A percentile compares a stretch with the other conserved stretches of the same genome.
Evolutionary conservation across 2,888 invertebrate genomes (phyloP).

Genomic region (Beris chalybata): DNA sequence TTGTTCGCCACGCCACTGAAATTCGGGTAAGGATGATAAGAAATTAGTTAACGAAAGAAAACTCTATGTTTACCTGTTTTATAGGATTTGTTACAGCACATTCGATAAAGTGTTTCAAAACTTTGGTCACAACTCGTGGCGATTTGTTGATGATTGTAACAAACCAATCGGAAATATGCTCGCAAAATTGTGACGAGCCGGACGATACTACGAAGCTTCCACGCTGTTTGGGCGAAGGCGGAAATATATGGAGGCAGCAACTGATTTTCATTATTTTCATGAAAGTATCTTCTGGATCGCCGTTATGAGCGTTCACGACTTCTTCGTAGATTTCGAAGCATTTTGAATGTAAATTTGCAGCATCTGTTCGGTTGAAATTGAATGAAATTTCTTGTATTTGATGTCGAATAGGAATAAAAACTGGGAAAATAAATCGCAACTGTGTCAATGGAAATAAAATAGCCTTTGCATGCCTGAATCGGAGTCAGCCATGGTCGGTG

Average conservation of each 20-base stretch:
- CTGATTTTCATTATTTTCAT: slow-evolving; percentile 51
- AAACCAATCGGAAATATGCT: slow-evolving; percentile 55
- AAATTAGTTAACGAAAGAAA: neutral
- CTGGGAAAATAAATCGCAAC: neutral
- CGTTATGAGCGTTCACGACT: slow-evolving; percentile 52
- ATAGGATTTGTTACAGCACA: slow-evolving; percentile 50
- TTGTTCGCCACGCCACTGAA: slow-evolving; percentile 50
- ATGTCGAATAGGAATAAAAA: neutral
- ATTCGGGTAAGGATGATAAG: neutral
- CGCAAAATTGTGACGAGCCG: slow-evolving; percentile 41
- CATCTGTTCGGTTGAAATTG: slow-evolving; percentile 43
- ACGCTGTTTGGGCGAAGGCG: slow-evolving; percentile 43
- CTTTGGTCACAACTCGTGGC: slow-evolving; percentile 48
- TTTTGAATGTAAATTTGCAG: slow-evolving; percentile 48
- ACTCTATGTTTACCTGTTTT: slow-evolving; percentile 36
- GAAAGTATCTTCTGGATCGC: slow-evolving; percentile 51
- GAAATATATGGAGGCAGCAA: slow-evolving; percentile 48
- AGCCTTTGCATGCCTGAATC: too few species aligned
- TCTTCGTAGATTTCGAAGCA: slow-evolving; percentile 53
- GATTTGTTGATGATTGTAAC: slow-evolving; percentile 50
- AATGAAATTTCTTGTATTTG: too few species aligned
- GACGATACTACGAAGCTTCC: slow-evolving; percentile 27
- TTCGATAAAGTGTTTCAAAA: slow-evolving; percentile 50
- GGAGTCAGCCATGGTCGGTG: too few species aligned
- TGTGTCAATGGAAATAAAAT: too few species aligned